Evolutionary conservation across 1,140 invertebrate genomes (phyloP).

Genomic region (Coelopa frigida): DNA sequence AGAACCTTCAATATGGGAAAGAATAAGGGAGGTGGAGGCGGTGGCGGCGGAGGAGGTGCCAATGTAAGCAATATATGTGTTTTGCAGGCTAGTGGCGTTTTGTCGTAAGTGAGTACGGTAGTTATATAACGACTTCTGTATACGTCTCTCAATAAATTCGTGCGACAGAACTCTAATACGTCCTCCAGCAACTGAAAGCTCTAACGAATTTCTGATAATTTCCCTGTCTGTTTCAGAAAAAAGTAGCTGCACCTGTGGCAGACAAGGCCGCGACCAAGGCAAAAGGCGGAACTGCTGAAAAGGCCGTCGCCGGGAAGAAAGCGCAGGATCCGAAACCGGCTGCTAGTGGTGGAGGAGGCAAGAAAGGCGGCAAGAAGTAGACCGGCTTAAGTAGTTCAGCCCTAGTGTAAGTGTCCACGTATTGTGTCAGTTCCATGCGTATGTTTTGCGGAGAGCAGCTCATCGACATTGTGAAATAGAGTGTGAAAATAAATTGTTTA

Average conservation of each 20-base stretch:
- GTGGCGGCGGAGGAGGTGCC: constrained; percentile 19
- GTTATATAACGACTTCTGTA: no score
- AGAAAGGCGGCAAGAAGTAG: constrained; percentile 39
- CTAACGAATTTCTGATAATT: background rate
- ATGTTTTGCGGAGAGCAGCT: no score
- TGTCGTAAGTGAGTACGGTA: no score
- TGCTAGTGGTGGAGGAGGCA: constrained; percentile 16
- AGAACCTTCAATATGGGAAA: constrained; percentile 26
- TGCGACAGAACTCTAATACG: no score
- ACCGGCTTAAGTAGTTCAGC: no score
- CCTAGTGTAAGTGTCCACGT: no score
- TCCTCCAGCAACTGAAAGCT: no score
- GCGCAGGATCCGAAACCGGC: constrained; percentile 33
- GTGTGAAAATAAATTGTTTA: no score
- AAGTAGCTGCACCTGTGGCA: constrained; percentile 19
- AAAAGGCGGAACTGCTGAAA: constrained; percentile 33
- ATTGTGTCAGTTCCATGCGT: no score
- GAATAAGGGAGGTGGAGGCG: constrained; percentile 33
- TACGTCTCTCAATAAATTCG: no score
- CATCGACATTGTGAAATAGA: no score
- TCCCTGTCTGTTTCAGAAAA: constrained; percentile 29
- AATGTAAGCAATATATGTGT: constrained; percentile 41
- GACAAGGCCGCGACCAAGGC: constrained; percentile 26
- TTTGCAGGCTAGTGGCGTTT: no score
- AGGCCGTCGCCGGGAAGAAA: constrained; percentile 33